A percentile compares a stretch with the other conserved stretches of the same genome.
phyloP scores from a whole-genome alignment of 2,113 vertebrate genomes.

The Callipepla californica region DNA sequence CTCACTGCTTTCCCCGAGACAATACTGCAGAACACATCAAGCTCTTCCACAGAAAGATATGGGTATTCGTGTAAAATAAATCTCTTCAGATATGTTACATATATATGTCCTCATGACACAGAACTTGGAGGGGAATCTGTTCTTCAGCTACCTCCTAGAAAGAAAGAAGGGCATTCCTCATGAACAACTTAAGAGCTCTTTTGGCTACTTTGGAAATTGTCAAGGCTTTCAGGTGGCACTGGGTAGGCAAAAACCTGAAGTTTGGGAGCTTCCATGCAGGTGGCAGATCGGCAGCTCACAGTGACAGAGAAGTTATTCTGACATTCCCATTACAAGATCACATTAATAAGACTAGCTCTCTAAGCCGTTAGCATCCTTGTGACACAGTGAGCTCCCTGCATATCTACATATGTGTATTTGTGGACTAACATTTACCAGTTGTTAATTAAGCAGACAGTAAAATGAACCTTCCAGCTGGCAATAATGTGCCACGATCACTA shows the following conservation, averaged over 20 bases:
- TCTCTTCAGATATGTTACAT: not conserved
- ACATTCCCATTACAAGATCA: not conserved
- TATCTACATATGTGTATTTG: slow-evolving; percentile 33
- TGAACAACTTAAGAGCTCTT: not conserved
- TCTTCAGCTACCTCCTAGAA: not conserved
- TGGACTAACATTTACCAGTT: not conserved
- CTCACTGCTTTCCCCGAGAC: not conserved
- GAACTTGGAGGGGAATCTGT: not conserved
- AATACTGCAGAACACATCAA: not conserved
- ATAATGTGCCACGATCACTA: not conserved
- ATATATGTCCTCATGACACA: not conserved
- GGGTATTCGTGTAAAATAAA: not conserved
- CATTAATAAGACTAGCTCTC: not conserved
- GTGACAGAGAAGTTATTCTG: not conserved
- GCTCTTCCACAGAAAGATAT: not conserved
- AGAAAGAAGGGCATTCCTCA: not conserved
- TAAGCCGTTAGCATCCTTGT: not conserved
- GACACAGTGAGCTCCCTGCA: not conserved
- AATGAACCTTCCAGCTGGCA: slow-evolving; percentile 36
- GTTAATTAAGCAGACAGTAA: slow-evolving; percentile 45
- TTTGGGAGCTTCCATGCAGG: not conserved
- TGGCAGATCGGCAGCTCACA: not conserved
- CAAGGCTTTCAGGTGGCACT: not conserved
- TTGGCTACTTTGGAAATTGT: not conserved
- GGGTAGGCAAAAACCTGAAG: not conserved